A percentile compares a stretch with the other conserved stretches of the same genome.
These are phyloP conservation scores for Hymenopus coronatus DNA, from an alignment of 2,888 invertebrate genomes.

Conservation along the genomic window DNA sequence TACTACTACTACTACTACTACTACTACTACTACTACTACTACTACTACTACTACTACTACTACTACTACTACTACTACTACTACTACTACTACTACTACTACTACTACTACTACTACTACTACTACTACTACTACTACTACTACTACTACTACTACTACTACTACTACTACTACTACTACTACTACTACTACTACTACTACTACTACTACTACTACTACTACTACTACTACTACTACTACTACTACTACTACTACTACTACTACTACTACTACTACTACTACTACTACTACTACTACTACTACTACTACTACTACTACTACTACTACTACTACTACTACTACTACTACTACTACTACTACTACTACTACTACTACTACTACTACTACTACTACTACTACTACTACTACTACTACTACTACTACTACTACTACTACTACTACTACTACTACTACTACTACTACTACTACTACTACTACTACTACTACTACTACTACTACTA, in stretches of 20 bases:
- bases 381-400: neutral
- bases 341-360: constrained; percentile 24
- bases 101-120: neutral
- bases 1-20: neutral
- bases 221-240: neutral
- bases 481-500: neutral
- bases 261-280: neutral
- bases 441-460: neutral
- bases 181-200: neutral
- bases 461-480: neutral
- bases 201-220: neutral
- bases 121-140: neutral
- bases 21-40: neutral
- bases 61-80: neutral
- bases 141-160: neutral
- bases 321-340: neutral
- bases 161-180: neutral
- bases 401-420: neutral
- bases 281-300: neutral
- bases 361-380: neutral
- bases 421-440: neutral
- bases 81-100: neutral
- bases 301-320: neutral
- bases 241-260: neutral
- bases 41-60: neutral